Evolutionary conservation across 1,140 invertebrate genomes (phyloP), one percentile per base, ranked within the genome.

Genomic region (Bombus balteatus): DNA sequence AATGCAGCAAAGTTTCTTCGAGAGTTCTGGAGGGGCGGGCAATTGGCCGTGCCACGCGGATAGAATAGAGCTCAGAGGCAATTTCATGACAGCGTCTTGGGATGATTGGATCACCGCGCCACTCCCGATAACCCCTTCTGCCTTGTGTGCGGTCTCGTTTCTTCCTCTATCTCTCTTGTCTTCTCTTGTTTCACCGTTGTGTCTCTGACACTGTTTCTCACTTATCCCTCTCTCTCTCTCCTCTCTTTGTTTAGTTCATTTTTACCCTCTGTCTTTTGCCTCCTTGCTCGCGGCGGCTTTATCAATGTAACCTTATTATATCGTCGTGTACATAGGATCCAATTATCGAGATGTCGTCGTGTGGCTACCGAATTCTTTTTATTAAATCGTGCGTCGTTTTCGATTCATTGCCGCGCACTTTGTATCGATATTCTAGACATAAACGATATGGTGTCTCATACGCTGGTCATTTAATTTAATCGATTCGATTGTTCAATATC

Each of bases 51-150:
- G 88, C 92, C 92, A 91, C 89, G 88, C 89, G 90, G 89, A 90
- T 90, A 89, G 92, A 93, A 92, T 93, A 90, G 91, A 91, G 90
- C 86, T 92, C 78, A 86, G 91, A 94, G 92, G 91, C 92, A 94
- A 94, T 94, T 93, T 93, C 92, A 93, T 92, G 93, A 94, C 94
- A 93, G 89, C 90, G 89, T 93, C 94, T 94, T 87, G 89, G 86
- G 92, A 94, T 94, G 93, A 94, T 94, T 94, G 94, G 93, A 94
- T 94, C 93, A 94, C 91, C 87, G 89, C 87, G 81, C 80, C 80
- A 81, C 89, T 91, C 91, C 92, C 92, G 91, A 94, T 93, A 92
- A 93, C 86, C 87, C 87, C 87, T 89, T 91, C 73, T 77, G 82
- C 86, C 75, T 75, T 87, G 73, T 81, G 72, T 80, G 68, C 81